Evolutionary conservation across 2,113 vertebrate genomes (phyloP).

Genomic region (Candoia aspera): DNA sequence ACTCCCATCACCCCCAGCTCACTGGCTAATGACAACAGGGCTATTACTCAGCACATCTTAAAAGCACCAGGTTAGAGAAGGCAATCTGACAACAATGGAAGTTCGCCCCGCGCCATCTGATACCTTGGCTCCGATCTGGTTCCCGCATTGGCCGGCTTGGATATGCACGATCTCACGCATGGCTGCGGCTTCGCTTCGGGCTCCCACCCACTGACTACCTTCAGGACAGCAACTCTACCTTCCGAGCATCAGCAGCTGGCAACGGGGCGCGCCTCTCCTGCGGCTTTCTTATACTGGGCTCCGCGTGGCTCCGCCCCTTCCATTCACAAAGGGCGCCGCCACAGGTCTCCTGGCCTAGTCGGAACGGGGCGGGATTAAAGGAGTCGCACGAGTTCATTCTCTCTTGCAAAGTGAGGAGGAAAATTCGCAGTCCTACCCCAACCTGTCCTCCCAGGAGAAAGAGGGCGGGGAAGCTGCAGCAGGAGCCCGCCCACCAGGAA

Average conservation of each 20-base stretch:
- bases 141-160: constrained; percentile 90
- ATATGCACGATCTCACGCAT: constrained; percentile 97
- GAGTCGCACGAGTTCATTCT: not conserved
- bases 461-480: not conserved
- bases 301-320: not conserved
- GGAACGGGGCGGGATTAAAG: not conserved
- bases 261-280: not conserved
- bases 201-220: not conserved
- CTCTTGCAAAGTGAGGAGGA: not conserved
- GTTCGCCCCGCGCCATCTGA: accelerated
- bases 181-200: constrained; percentile 43
- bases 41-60: not conserved
- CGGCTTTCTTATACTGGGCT: not conserved
- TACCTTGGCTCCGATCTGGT: constrained; percentile 97
- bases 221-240: not conserved
- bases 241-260: not conserved
- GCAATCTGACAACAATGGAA: accelerated
- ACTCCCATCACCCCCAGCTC: not conserved
- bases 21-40: not conserved
- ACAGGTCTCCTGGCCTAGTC: no score
- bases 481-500: no score
- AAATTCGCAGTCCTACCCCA: not conserved
- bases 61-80: not conserved
- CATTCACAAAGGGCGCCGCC: not conserved
- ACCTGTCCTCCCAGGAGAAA: not conserved